A percentile compares a stretch with the other conserved stretches of the same genome.
Conservation (phyloP, 2,888 invertebrate species). For the Tenthredo livida region DNA sequence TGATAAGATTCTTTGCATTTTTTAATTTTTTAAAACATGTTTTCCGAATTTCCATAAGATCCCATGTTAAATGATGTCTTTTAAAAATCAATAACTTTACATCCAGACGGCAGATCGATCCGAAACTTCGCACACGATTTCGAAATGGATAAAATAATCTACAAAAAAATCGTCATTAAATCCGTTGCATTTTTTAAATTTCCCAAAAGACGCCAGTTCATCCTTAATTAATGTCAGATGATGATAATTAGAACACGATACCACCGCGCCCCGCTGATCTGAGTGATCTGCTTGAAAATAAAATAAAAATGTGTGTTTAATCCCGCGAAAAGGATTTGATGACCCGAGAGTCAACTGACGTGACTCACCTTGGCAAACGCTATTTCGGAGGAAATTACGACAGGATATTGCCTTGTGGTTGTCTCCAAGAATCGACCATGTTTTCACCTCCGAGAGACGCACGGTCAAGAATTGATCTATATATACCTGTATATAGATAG, state of each 20-base stretch:
- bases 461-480: not conserved
- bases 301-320: not conserved
- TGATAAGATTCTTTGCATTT: too few species aligned
- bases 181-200: too few species aligned
- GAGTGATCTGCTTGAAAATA: not conserved
- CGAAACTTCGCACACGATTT: too few species aligned
- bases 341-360: slow-evolving; percentile 14
- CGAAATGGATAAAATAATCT: too few species aligned
- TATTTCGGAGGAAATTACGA: slow-evolving; percentile 33
- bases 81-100: too few species aligned
- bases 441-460: not conserved
- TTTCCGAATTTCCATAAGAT: too few species aligned
- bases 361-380: slow-evolving; percentile 17
- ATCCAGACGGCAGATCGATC: too few species aligned
- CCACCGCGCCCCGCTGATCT: not conserved
- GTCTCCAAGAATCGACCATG: not conserved
- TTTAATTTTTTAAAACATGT: too few species aligned
- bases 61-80: too few species aligned
- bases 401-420: slow-evolving; percentile 26
- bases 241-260: not conserved
- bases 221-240: not conserved
- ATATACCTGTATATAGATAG: not conserved
- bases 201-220: too few species aligned
- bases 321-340: not conserved
- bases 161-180: too few species aligned